A percentile compares a stretch with the other conserved stretches of the same genome.
These are phyloP conservation scores for Trypoxylus dichotomus DNA, from an alignment of 1,140 invertebrate genomes.

Conservation along the genomic window DNA sequence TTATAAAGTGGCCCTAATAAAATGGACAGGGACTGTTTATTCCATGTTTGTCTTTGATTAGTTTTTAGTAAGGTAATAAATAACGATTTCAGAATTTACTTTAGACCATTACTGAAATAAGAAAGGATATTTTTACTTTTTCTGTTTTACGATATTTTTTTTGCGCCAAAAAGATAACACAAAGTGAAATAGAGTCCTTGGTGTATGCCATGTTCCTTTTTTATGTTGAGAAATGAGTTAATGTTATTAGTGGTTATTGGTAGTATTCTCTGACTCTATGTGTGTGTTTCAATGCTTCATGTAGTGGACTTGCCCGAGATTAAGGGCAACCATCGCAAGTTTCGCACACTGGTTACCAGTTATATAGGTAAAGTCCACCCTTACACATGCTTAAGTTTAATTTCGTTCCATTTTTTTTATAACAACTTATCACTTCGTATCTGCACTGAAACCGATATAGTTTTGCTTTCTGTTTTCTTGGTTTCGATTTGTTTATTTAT, in stretches of 20 bases:
- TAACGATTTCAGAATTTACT: too few species aligned
- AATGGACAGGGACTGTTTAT: too few species aligned
- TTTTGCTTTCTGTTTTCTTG: too few species aligned
- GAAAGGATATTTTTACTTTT: too few species aligned
- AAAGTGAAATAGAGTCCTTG: background rate
- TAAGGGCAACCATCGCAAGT: slow-evolving; percentile 96
- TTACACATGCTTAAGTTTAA: slow-evolving; percentile 37
- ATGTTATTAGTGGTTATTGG: slow-evolving; percentile 32
- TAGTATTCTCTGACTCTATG: slow-evolving; percentile 47
- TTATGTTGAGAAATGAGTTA: slow-evolving; percentile 24
- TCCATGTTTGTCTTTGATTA: too few species aligned
- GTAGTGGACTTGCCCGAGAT: slow-evolving; percentile 95
- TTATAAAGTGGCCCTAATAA: too few species aligned
- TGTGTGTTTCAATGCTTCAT: slow-evolving; percentile 55
- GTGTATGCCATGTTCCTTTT: slow-evolving; percentile 6
- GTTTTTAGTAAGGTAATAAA: too few species aligned
- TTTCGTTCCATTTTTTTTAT: slow-evolving; percentile 33
- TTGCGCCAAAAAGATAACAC: background rate
- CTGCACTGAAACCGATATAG: background rate
- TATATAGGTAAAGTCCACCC: slow-evolving; percentile 83
- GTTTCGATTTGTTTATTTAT: background rate
- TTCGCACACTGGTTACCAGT: slow-evolving; percentile 95
- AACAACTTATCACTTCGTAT: slow-evolving; percentile 29
- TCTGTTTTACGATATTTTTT: too few species aligned
- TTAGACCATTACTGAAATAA: too few species aligned